A percentile compares a stretch with the other conserved stretches of the same genome.
phyloP scores from a whole-genome alignment of 2,797 vertebrate species.

The Atherinosoma microstoma region DNA sequence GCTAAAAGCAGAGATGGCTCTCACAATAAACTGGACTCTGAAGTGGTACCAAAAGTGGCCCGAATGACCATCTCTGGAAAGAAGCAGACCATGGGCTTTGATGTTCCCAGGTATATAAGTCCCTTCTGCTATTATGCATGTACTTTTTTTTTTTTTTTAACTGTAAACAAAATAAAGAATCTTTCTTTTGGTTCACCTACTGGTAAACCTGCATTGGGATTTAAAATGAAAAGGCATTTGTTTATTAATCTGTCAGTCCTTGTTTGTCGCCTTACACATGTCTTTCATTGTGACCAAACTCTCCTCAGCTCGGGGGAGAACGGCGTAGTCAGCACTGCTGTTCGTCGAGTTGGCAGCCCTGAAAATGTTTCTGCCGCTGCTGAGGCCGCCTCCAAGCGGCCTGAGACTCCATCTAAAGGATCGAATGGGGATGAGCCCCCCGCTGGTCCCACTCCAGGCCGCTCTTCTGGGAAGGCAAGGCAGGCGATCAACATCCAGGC shows the following conservation, averaged over 20 bases:
- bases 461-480: constrained; percentile 87
- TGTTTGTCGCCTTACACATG: neutral
- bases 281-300: neutral
- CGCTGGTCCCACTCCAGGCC: constrained; percentile 75
- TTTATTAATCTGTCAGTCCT: neutral
- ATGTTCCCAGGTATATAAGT: constrained; percentile 90
- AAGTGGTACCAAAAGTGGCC: constrained; percentile 94
- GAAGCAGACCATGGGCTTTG: constrained; percentile 98
- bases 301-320: constrained; percentile 86
- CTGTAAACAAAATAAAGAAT: neutral
- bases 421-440: constrained; percentile 82
- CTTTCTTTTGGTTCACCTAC: neutral
- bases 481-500: constrained; percentile 91
- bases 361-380: constrained; percentile 71
- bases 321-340: constrained; percentile 61
- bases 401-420: constrained; percentile 74
- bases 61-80: constrained; percentile 98
- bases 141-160: neutral
- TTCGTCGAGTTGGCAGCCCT: constrained; percentile 79
- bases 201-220: neutral
- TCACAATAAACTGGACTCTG: constrained; percentile 86
- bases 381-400: constrained; percentile 77
- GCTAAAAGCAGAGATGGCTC: constrained; percentile 88
- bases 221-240: neutral
- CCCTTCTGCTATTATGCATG: neutral